Evolutionary conservation across 37 sponge, comb jelly and placozoan genomes (phyloP).

Genomic region (Chondrilla cf. caribensis): DNA sequence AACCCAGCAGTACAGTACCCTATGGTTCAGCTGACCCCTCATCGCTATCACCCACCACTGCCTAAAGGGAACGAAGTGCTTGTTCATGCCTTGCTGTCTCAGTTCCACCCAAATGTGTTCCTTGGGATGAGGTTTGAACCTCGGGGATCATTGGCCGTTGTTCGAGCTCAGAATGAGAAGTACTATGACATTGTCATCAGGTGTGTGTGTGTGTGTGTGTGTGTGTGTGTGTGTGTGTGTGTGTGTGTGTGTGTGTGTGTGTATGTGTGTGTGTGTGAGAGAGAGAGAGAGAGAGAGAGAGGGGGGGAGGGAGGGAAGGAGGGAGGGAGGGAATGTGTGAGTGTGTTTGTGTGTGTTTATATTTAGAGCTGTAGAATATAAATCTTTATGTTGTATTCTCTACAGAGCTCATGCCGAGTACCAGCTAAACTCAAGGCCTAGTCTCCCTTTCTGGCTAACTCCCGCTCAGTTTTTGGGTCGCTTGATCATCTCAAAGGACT

Average conservation of each 20-base stretch:
- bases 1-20: background rate
- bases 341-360: too few relatives aligned
- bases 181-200: conserved; percentile 69
- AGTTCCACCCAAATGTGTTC: conserved; percentile 77
- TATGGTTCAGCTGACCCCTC: conserved; percentile 22
- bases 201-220: conserved; percentile 40
- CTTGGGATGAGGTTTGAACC: conserved; percentile 77
- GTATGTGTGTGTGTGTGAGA: too few relatives aligned
- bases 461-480: conserved; percentile 81
- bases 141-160: conserved; percentile 62
- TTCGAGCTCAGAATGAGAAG: conserved; percentile 66
- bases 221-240: conserved; percentile 16
- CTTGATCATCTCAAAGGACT: conserved; percentile 53
- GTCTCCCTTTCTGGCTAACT: conserved; percentile 87
- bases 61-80: conserved; percentile 42
- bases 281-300: too few relatives aligned
- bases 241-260: conserved; percentile 24
- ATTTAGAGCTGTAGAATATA: background rate
- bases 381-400: background rate
- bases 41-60: conserved; percentile 61
- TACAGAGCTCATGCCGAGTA: conserved; percentile 80
- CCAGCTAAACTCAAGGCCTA: conserved; percentile 78
- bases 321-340: too few relatives aligned
- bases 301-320: too few relatives aligned
- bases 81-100: conserved; percentile 57